Percentiles rank a stretch among this genome's conserved stretches.
Evolutionary conservation across 1,140 invertebrate genomes (phyloP).

Genomic region (Pomphorhynchus laevis): DNA sequence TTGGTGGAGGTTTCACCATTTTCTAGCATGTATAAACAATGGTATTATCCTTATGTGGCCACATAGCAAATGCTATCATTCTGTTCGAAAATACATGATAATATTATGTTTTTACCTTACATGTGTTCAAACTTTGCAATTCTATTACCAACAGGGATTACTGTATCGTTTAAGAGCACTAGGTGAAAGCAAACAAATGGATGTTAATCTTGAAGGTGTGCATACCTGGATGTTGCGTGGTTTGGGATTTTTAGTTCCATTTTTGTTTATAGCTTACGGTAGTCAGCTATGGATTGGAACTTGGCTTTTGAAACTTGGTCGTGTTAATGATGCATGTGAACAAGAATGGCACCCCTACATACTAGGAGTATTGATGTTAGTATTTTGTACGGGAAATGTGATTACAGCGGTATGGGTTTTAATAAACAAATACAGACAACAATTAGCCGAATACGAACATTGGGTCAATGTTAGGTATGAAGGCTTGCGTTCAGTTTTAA

Average conservation of each 20-base stretch:
- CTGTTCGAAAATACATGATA: background rate
- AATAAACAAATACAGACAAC: background rate
- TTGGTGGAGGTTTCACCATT: background rate
- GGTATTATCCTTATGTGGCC: background rate
- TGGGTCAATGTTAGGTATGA: too few relatives aligned
- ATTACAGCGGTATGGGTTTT: background rate
- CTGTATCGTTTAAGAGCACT: background rate
- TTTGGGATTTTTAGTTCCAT: background rate
- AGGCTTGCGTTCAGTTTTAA: too few relatives aligned
- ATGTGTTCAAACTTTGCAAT: background rate
- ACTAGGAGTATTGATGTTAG: background rate
- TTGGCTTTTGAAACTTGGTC: background rate
- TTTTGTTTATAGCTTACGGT: background rate
- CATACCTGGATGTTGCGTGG: background rate
- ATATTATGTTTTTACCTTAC: background rate
- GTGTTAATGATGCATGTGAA: background rate
- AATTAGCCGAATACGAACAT: too few relatives aligned
- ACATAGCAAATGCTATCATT: background rate
- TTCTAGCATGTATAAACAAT: background rate
- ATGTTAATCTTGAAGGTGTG: background rate
- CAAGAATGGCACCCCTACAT: background rate
- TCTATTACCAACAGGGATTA: background rate
- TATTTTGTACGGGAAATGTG: background rate
- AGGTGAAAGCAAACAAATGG: background rate
- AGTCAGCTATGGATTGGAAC: background rate